These are phyloP conservation scores for Scrobipalpa costella DNA, from an alignment of 2,888 invertebrate species.

Conservation along the genomic window DNA sequence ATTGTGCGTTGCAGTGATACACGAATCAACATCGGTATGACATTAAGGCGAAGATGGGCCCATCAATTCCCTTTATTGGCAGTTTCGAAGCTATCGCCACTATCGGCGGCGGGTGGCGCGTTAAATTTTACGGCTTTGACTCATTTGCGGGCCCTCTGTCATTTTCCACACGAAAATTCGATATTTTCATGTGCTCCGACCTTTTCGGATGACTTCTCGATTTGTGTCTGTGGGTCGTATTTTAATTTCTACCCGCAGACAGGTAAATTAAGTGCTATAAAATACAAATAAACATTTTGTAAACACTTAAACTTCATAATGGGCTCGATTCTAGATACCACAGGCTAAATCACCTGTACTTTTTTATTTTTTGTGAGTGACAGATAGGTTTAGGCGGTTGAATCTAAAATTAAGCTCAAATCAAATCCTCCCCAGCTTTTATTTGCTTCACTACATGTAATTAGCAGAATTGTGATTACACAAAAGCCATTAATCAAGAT, in stretches of 20 bases:
- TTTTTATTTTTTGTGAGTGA: no score
- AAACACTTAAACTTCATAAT: no score
- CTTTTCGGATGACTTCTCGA: conserved; percentile 35
- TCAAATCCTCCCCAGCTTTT: no score
- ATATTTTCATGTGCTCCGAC: conserved; percentile 39
- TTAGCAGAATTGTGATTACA: no score
- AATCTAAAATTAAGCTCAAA: no score
- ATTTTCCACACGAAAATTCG: conserved; percentile 51
- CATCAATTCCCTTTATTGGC: conserved; percentile 77
- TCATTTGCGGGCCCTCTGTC: conserved; percentile 66
- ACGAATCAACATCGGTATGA: conserved; percentile 45
- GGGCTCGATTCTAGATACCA: no score
- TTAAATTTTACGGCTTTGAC: conserved; percentile 74
- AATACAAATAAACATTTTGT: no score
- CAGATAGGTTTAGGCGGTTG: no score
- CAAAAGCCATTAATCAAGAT: no score
- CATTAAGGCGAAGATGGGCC: conserved; percentile 53
- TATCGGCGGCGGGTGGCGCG: conserved; percentile 63
- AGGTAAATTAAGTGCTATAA: no score
- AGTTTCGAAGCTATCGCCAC: conserved; percentile 70
- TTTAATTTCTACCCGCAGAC: neutral
- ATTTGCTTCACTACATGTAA: no score
- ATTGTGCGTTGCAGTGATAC: conserved; percentile 31
- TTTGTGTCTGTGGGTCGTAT: conserved; percentile 28
- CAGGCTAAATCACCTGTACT: no score